A percentile compares a stretch with the other conserved stretches of the same genome.
Conservation (phyloP, 1,140 invertebrate species). For the Arion vulgaris region DNA sequence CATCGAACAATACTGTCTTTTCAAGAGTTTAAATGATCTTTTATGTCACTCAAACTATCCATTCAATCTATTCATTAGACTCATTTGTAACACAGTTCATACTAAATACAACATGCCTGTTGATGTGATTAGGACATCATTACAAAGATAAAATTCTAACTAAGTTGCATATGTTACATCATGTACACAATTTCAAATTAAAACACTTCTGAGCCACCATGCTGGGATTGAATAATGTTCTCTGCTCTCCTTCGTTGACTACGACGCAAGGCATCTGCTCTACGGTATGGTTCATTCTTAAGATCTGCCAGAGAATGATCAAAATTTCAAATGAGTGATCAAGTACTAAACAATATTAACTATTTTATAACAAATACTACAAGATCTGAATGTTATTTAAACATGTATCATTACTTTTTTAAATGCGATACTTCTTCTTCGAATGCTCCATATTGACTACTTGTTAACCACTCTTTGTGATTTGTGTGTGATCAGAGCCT, state of each 20-base stretch:
- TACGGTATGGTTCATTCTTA: constrained; percentile 26
- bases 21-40: no score
- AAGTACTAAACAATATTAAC: neutral
- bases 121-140: neutral
- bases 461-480: no score
- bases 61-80: no score
- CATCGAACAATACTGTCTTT: no score
- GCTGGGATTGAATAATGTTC: constrained; percentile 48
- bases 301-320: neutral
- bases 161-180: constrained; percentile 8
- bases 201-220: constrained; percentile 28
- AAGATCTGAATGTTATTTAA: no score
- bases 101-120: neutral
- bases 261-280: constrained; percentile 82
- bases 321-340: neutral
- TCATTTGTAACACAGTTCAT: neutral
- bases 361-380: neutral
- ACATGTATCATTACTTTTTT: no score
- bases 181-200: neutral
- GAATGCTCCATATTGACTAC: no score
- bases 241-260: constrained; percentile 79
- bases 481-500: no score
- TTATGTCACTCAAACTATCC: no score
- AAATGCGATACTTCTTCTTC: no score
- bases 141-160: constrained; percentile 2